Evolutionary conservation across 2,797 vertebrate species (phyloP).

Genomic region (Muraenolepis orangiensis): DNA sequence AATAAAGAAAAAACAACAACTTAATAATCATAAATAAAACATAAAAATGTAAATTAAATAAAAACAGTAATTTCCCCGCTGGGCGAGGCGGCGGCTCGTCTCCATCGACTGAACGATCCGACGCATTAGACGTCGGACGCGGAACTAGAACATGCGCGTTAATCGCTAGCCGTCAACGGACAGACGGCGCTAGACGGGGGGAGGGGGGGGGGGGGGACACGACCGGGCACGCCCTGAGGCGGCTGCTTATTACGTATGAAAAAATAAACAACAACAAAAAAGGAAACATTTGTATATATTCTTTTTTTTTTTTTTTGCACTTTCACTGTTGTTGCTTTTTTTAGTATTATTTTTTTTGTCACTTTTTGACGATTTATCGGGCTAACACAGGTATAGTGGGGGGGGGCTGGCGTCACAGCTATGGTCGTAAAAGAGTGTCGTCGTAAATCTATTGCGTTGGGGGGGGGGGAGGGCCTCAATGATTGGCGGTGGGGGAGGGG

Average conservation of each 20-base stretch:
- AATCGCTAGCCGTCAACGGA: too few species aligned
- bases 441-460: slow-evolving; percentile 73
- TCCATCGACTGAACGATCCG: too few species aligned
- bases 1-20: not conserved
- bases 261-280: not conserved
- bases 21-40: not conserved
- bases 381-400: slow-evolving; percentile 51
- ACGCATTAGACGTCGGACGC: too few species aligned
- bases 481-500: slow-evolving; percentile 32
- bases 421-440: slow-evolving; percentile 78
- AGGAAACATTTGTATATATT: not conserved
- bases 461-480: slow-evolving; percentile 62
- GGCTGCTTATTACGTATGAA: not conserved
- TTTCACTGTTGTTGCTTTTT: slow-evolving; percentile 41
- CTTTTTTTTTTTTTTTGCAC: slow-evolving; percentile 13
- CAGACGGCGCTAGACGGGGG: not conserved
- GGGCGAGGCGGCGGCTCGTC: too few species aligned
- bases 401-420: slow-evolving; percentile 81
- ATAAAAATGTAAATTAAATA: not conserved
- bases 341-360: slow-evolving; percentile 46
- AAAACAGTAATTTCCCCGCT: not conserved
- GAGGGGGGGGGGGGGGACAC: not conserved
- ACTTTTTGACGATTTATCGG: not conserved
- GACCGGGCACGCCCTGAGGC: not conserved
- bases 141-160: too few species aligned